Evolutionary conservation across 2,888 invertebrate genomes (phyloP).

Genomic region (Branchinecta sandiegonensis): DNA sequence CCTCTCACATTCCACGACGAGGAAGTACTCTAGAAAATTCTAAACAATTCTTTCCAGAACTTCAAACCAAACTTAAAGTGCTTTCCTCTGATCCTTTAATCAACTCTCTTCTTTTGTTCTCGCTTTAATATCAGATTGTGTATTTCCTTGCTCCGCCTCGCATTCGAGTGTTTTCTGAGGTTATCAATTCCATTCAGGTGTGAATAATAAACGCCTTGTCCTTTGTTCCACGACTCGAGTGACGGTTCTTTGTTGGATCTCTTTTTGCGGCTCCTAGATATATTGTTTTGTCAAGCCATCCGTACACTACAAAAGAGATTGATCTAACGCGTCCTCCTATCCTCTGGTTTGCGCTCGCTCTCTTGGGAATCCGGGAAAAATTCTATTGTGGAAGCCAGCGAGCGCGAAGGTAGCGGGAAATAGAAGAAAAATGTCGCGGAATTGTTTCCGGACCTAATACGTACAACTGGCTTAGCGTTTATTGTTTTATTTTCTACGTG

Average conservation of each 20-base stretch:
- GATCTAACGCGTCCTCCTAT: conserved; percentile 15
- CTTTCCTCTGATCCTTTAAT: neutral
- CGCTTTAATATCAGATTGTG: conserved; percentile 9
- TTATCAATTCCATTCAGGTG: conserved; percentile 10
- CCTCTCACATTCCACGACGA: too few species aligned
- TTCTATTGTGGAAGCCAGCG: too few species aligned
- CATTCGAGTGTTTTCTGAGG: conserved; percentile 7
- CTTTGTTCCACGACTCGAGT: conserved; percentile 4
- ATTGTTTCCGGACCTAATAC: too few species aligned
- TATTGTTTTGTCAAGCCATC: conserved; percentile 16
- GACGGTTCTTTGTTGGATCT: conserved; percentile 11
- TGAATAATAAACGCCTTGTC: conserved; percentile 15
- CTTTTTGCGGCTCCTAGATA: conserved; percentile 11
- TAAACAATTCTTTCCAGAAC: neutral
- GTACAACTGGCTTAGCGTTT: too few species aligned
- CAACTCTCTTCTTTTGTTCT: neutral
- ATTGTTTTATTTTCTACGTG: too few species aligned
- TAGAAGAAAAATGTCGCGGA: too few species aligned
- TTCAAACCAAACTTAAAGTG: conserved; percentile 9
- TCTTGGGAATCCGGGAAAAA: neutral
- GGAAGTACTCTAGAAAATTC: neutral
- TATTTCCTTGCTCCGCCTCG: neutral
- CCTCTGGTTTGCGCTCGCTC: neutral
- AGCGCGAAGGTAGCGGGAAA: too few species aligned
- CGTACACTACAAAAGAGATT: conserved; percentile 12